Percentiles rank a stretch among this genome's conserved stretches.
Evolutionary conservation across 2,888 invertebrate species (phyloP).

Genomic region (Rhingia campestris): DNA sequence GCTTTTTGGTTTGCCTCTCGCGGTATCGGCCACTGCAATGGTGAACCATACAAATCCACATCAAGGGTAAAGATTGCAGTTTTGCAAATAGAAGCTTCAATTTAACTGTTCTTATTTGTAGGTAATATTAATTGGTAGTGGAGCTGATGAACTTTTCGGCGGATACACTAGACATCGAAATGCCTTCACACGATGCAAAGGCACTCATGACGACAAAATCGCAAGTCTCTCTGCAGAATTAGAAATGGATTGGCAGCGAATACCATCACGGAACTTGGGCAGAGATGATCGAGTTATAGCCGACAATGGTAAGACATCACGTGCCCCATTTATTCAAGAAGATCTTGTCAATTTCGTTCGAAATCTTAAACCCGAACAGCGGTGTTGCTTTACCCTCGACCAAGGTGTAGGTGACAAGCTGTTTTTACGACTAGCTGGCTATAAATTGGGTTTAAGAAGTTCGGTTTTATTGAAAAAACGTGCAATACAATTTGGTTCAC

Average conservation of each 20-base stretch:
- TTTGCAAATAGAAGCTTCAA: background rate
- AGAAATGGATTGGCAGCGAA: conserved; percentile 90
- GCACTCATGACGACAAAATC: conserved; percentile 82
- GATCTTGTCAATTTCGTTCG: conserved; percentile 86
- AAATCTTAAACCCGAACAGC: conserved; percentile 86
- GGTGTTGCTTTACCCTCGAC: conserved; percentile 82
- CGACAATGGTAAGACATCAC: conserved; percentile 92
- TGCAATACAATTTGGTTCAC: conserved; percentile 98
- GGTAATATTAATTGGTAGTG: conserved; percentile 94
- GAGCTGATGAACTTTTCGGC: conserved; percentile 98
- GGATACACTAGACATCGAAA: conserved; percentile 95
- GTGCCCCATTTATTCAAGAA: conserved; percentile 92
- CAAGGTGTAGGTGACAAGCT: conserved; percentile 97
- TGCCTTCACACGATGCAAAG: conserved; percentile 85
- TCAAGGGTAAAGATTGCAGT: conserved; percentile 74
- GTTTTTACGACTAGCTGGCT: conserved; percentile 89
- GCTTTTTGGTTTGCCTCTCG: conserved; percentile 98
- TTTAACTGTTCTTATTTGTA: conserved; percentile 77
- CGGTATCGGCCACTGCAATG: conserved; percentile 84
- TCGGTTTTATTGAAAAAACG: conserved; percentile 91
- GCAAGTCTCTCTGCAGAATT: conserved; percentile 86
- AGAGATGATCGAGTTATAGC: conserved; percentile 96
- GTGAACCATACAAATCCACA: conserved; percentile 72
- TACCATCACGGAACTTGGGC: conserved; percentile 95
- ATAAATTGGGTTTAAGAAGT: conserved; percentile 86